Conservation (phyloP, 2,113 vertebrate genomes). For the Psophia crepitans region DNA sequence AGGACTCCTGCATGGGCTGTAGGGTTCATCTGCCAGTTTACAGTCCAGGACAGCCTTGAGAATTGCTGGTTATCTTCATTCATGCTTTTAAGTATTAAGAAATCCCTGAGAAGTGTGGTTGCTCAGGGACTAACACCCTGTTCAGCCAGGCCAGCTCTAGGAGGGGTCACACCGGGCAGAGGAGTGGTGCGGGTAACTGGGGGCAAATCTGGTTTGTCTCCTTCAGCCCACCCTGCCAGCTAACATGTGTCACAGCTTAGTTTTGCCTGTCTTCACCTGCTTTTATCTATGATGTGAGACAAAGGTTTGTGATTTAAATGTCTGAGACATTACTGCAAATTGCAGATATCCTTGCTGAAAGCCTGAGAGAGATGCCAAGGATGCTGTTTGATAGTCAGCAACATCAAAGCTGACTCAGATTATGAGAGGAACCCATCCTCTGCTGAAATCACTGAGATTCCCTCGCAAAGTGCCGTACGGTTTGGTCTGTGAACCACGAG, state of each 20-base stretch:
- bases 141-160: background rate
- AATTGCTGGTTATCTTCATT: background rate
- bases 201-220: background rate
- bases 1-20: background rate
- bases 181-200: background rate
- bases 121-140: background rate
- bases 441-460: background rate
- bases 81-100: background rate
- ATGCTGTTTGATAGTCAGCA: background rate
- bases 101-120: background rate
- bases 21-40: background rate
- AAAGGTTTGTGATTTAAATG: conserved; percentile 18
- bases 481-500: background rate
- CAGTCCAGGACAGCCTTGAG: background rate
- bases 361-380: conserved; percentile 8
- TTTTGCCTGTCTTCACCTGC: background rate
- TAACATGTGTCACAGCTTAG: background rate
- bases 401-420: conserved; percentile 14
- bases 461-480: background rate
- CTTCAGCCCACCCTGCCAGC: background rate
- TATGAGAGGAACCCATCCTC: background rate
- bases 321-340: background rate
- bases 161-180: rapidly evolving
- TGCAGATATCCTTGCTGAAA: background rate
- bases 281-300: background rate